Evolutionary conservation across 2,797 vertebrate genomes (phyloP).

Genomic region (Galago senegalensis): DNA sequence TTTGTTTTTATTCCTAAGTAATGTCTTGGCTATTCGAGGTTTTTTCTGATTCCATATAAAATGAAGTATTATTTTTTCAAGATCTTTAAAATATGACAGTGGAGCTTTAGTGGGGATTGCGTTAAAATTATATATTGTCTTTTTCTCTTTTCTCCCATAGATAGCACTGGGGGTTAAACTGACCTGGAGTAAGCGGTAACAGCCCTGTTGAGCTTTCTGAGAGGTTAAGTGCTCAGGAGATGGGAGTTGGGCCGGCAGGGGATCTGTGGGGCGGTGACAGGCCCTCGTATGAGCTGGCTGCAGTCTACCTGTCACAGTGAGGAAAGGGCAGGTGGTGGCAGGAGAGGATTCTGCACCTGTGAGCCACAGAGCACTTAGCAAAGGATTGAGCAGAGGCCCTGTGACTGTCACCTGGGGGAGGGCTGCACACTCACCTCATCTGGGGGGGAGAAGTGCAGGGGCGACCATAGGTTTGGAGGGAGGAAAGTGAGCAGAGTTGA

Average conservation of each 20-base stretch:
- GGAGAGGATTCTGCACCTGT: not conserved
- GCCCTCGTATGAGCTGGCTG: too few relatives aligned
- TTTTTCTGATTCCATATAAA: too few relatives aligned
- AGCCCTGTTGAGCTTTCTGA: not conserved
- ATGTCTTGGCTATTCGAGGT: too few relatives aligned
- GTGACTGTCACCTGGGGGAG: not conserved
- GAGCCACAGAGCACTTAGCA: not conserved
- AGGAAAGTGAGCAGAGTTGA: not conserved
- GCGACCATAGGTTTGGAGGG: not conserved
- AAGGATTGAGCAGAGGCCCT: not conserved
- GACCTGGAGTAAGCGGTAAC: accelerated
- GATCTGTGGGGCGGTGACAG: too few relatives aligned
- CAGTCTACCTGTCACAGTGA: not conserved
- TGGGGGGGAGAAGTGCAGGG: too few relatives aligned
- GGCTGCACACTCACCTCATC: not conserved
- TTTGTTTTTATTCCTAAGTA: too few relatives aligned
- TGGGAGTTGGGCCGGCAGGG: too few relatives aligned
- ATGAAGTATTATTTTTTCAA: too few relatives aligned
- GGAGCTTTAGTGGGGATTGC: too few relatives aligned
- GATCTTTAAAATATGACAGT: too few relatives aligned
- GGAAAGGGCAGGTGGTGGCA: too few relatives aligned
- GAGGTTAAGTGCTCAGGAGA: not conserved
- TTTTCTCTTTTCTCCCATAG: not conserved
- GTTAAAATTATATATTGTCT: too few relatives aligned
- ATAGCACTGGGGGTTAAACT: not conserved